Base-by-base conservation (phyloP, 2,797 vertebrate genomes). In the Cynopterus sphinx region DNA sequence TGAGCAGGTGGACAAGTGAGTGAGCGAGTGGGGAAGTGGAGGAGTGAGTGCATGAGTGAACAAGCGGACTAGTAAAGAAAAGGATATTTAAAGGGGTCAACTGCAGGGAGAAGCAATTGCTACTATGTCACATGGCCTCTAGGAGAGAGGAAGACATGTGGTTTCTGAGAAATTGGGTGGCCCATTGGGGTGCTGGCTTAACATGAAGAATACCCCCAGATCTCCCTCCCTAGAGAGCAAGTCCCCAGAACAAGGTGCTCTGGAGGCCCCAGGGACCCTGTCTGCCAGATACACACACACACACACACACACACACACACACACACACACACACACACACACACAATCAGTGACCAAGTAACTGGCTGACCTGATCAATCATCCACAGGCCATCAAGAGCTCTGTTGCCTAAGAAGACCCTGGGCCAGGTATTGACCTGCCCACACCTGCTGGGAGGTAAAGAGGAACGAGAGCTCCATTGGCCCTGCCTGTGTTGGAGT, bases 351-450 rank as follows among this genome's bases (percentile, higher is more conserved):
- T 46, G 33, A 78, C 57, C 82, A 39, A 55, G 17, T 53, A 41
- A n/a, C 3, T 0, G 8, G 6, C 28, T 28, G 36, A 11, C n/a
- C 92, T 51, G 41, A 74, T 91, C 91, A 79, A 71, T 91, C 88
- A 84, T 82, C 81, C 1, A 65, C 15, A 10, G 43, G 88, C 51
- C 57, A 81, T 3, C 26, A 43, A 74, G 49, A 95, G 84, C 43
- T 12, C 21, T 24, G n/a, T 96, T 96, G 97, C 94, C 41, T 88
- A 92, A 96, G 94, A 95, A 86, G 61, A 95, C 55, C 16, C 92
- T 55, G 70, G 59, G 73, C 70, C 93, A 71, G 24, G 7, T 61
- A 79, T 77, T 1, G 78, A 94, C 86, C 73, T 49, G 49, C 74
- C 43, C 33, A 46, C 74, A 71, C 63, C 63, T 84, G 73, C 88